Conservation (phyloP, 1,140 invertebrate species). For the Ganaspis sp. region DNA sequence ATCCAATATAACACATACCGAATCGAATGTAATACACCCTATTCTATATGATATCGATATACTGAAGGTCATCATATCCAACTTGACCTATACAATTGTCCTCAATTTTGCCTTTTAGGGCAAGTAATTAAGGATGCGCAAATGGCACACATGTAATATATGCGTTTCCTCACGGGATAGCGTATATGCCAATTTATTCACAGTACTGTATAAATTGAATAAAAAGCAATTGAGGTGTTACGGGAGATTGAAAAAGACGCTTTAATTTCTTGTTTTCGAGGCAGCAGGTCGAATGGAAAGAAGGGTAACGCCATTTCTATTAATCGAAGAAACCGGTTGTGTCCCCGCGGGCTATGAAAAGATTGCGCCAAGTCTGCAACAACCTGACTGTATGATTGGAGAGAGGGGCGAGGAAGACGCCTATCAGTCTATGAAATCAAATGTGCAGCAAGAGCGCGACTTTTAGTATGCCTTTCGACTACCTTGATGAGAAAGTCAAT, state of each 20-base stretch:
- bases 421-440: constrained; percentile 26
- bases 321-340: constrained; percentile 54
- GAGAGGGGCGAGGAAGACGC: background rate
- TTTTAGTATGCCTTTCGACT: background rate
- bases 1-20: too few relatives aligned
- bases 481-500: constrained; percentile 21
- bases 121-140: too few relatives aligned
- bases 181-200: too few relatives aligned
- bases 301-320: constrained; percentile 56
- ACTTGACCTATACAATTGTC: too few relatives aligned
- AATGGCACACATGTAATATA: too few relatives aligned
- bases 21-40: too few relatives aligned
- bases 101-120: too few relatives aligned
- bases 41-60: too few relatives aligned
- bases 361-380: background rate
- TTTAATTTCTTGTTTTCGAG: constrained; percentile 30
- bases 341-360: constrained; percentile 37
- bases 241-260: background rate
- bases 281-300: constrained; percentile 40
- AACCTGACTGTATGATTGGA: background rate
- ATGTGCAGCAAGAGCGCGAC: constrained; percentile 5
- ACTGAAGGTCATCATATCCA: too few relatives aligned
- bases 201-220: background rate
- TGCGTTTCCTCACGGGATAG: too few relatives aligned
- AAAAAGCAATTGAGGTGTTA: background rate